phyloP scores from a whole-genome alignment of 2,113 vertebrate species.

The Vulpes lagopus region DNA sequence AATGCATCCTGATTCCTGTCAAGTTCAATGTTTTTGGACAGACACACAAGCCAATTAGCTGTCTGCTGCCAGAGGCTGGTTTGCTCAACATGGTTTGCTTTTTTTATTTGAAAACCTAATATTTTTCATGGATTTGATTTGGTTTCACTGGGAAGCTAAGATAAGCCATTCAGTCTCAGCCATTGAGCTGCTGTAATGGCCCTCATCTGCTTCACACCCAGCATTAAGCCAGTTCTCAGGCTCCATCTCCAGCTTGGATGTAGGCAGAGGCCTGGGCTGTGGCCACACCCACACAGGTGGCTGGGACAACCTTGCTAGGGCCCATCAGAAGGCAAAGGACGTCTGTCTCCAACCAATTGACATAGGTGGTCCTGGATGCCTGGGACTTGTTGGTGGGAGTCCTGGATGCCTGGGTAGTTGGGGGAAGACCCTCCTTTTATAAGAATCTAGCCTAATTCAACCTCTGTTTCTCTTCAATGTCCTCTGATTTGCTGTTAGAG shows the following conservation, averaged over 20 bases:
- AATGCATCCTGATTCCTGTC: not conserved
- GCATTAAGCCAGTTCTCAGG: not conserved
- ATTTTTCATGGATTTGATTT: slow-evolving; percentile 78
- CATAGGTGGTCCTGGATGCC: not conserved
- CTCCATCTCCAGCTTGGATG: not conserved
- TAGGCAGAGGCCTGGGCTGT: not conserved
- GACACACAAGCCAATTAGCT: slow-evolving; percentile 71
- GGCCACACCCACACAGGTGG: not conserved
- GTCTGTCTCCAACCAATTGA: too few species aligned
- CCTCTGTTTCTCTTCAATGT: too few species aligned
- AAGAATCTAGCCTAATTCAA: too few species aligned
- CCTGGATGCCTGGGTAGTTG: not conserved
- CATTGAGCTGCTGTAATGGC: slow-evolving; percentile 21
- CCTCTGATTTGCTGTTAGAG: not conserved
- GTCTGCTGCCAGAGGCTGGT: not conserved
- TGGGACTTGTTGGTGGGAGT: not conserved
- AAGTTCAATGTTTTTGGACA: slow-evolving; percentile 46
- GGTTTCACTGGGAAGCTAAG: slow-evolving; percentile 47
- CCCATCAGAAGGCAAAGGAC: not conserved
- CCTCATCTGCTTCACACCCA: not conserved
- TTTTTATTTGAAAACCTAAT: slow-evolving; percentile 68
- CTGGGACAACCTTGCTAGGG: not conserved
- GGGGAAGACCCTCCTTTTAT: not conserved
- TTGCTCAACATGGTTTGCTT: slow-evolving; percentile 49
- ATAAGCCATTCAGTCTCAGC: slow-evolving; percentile 31